Evolutionary conservation across 2,888 invertebrate genomes (phyloP), one percentile per base, ranked within the genome.

Genomic region (Scaptomyza polygonia): DNA sequence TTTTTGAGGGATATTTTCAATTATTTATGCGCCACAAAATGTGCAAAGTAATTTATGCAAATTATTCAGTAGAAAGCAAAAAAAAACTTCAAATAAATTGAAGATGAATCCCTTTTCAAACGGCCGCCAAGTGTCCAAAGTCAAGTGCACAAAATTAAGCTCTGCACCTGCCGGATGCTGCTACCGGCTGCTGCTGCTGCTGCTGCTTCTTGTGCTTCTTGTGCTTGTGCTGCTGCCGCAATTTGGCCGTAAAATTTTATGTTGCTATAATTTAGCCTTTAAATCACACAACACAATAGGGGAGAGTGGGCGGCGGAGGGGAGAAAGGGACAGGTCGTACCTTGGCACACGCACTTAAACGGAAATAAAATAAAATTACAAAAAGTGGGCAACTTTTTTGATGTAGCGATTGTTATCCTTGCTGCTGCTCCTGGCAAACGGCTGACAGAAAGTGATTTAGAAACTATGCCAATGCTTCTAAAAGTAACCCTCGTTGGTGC

Each of bases 341-440:
- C 65, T 72, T 59, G 65, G 25, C 70, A 44, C 72, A 82, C 82
- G 82, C 82, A 87, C 87, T 82, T 85, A 87, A 85, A 81, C 76
- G 82, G 86, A 81, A 87, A 82, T 82, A 87, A 82, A 82, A 82
- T 85, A 87, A 82, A 87, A 82, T 87, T 85, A 87, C 86, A 87
- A 87, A 87, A 82, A 87, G 88, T 82, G 88, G 79, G 88, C 72
- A 82, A 82, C 86, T 85, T 82, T 39, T 82, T 76, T 74, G 88
- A 82, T 73, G 86, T 71, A 51, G 73, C 79, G 82, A 83, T 83
- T 85, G 88, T 87, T 87, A 83, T 83, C 88, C 83, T 71, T 69
- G 66, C 59, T 56, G 58, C 61, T 66, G 64, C 18, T 56, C 40
- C n/a, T 36, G 52, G 64, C 66, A 69, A 82, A 67, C 70, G 75